Conservation (phyloP, 2,888 invertebrate species). For the Xylocampa areola region DNA sequence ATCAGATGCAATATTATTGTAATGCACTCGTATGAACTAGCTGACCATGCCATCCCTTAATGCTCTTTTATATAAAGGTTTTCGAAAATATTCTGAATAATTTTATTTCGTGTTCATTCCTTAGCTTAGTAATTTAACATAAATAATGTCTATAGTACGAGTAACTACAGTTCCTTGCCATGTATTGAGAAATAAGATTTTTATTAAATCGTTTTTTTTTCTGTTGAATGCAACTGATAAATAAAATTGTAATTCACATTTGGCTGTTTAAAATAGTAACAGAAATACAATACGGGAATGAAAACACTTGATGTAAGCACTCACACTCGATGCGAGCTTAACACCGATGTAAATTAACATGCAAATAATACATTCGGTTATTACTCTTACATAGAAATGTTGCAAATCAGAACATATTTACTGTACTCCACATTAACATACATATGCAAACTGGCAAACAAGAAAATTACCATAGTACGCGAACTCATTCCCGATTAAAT, state of each 20-base stretch:
- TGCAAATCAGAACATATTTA: conserved; percentile 43
- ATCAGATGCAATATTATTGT: too few species aligned
- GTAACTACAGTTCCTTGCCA: too few species aligned
- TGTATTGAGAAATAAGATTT: too few species aligned
- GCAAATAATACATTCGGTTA: conserved; percentile 46
- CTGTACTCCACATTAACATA: conserved; percentile 25
- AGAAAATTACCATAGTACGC: conserved; percentile 35
- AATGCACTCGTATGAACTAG: too few species aligned
- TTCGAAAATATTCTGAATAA: too few species aligned
- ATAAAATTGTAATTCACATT: conserved; percentile 21
- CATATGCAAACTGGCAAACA: conserved; percentile 36
- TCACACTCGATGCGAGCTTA: conserved; percentile 22
- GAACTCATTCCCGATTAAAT: conserved; percentile 15
- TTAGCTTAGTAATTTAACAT: too few species aligned
- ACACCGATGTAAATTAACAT: conserved; percentile 43
- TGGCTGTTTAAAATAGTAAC: conserved; percentile 24
- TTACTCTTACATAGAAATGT: conserved; percentile 36
- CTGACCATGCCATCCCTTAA: too few species aligned
- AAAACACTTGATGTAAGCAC: conserved; percentile 21
- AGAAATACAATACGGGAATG: conserved; percentile 27
- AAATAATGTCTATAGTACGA: too few species aligned
- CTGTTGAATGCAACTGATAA: conserved; percentile 21
- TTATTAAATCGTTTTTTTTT: too few species aligned
- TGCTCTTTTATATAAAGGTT: too few species aligned
- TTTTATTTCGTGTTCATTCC: too few species aligned